A percentile compares a stretch with the other conserved stretches of the same genome.
phyloP scores from a whole-genome alignment of 2,113 vertebrate species.

The Pungitius pungitius region DNA sequence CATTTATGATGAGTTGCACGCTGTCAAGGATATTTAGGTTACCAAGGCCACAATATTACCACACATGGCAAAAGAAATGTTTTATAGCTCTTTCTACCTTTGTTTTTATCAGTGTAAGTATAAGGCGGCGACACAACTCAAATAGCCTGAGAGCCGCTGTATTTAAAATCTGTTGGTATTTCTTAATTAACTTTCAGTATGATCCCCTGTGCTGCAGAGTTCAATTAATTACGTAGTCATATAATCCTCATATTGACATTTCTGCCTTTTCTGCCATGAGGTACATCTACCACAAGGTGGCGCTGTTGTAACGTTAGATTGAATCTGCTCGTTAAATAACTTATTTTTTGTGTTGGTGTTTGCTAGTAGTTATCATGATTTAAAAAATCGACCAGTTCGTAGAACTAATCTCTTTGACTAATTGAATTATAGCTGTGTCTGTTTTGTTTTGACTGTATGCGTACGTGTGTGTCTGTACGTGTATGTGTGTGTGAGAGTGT shows the following conservation, averaged over 20 bases:
- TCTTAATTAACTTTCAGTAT: constrained; percentile 2
- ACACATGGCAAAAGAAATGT: constrained; percentile 1
- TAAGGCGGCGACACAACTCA: not conserved
- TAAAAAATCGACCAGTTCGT: not conserved
- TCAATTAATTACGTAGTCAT: not conserved
- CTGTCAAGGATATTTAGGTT: constrained; percentile 14
- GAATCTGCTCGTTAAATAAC: constrained; percentile 15
- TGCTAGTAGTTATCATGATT: not conserved
- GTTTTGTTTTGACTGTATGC: not conserved
- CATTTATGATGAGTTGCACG: constrained; percentile 8
- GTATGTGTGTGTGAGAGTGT: not conserved
- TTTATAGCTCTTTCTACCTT: not conserved
- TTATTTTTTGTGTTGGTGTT: constrained; percentile 25
- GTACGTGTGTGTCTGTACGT: no score
- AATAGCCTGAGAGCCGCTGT: not conserved
- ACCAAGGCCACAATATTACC: not conserved
- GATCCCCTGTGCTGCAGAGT: not conserved
- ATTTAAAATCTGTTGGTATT: not conserved
- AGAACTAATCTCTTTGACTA: constrained; percentile 14
- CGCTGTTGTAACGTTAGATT: constrained; percentile 29
- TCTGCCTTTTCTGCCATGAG: constrained; percentile 25
- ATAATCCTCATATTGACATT: not conserved
- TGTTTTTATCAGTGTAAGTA: constrained; percentile 1
- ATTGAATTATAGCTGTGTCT: not conserved
- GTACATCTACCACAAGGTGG: constrained; percentile 46